Conservation (phyloP, 1,140 invertebrate genomes). For the Zaprionus tsacasi region DNA sequence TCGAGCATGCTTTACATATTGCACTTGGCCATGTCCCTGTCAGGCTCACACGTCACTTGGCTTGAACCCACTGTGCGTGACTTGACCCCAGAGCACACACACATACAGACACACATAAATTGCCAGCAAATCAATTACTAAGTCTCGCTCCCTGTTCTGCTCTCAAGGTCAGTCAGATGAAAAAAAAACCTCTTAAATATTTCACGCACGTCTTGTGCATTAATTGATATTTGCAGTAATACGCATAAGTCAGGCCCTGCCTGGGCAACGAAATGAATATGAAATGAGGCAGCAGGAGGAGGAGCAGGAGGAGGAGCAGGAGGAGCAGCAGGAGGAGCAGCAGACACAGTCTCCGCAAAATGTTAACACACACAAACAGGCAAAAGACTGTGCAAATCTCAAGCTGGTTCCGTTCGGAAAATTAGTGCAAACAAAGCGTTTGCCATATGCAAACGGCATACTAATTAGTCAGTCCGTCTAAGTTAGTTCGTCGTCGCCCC, state of each 20-base stretch:
- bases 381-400: conserved; percentile 18
- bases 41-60: conserved; percentile 26
- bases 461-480: conserved; percentile 55
- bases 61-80: conserved; percentile 47
- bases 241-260: conserved; percentile 70
- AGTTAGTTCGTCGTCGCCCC: not conserved
- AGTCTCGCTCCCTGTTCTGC: conserved; percentile 36
- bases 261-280: conserved; percentile 71
- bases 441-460: conserved; percentile 68
- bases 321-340: not conserved
- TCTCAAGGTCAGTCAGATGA: conserved; percentile 63
- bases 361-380: conserved; percentile 6
- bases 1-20: conserved; percentile 55
- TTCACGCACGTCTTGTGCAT: conserved; percentile 74
- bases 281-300: conserved; percentile 56
- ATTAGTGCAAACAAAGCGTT: conserved; percentile 80
- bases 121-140: conserved; percentile 72
- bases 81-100: conserved; percentile 42
- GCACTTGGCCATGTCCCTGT: conserved; percentile 45
- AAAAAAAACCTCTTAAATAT: conserved; percentile 52
- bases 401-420: conserved; percentile 22
- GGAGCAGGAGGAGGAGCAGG: not conserved
- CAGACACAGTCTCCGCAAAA: conserved; percentile 21
- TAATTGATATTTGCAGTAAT: conserved; percentile 82
- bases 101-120: conserved; percentile 60